phyloP scores from a whole-genome alignment of 2,797 vertebrate genomes.

The Phalloptychus januarius region DNA sequence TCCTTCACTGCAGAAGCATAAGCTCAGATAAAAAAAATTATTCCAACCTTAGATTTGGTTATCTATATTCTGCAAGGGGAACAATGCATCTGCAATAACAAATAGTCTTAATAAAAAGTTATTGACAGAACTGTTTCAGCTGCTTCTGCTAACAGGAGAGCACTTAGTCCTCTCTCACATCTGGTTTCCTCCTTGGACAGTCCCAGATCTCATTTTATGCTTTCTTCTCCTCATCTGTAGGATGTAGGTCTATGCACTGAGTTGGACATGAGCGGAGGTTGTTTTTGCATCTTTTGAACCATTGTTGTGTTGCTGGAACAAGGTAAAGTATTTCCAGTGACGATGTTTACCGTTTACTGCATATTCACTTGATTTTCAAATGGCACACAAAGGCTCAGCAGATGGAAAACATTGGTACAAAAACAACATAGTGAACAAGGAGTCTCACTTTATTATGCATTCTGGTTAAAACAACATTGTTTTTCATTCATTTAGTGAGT shows the following conservation, averaged over 20 bases:
- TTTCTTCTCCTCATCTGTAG: not conserved
- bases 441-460: too few relatives aligned
- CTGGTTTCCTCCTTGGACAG: not conserved
- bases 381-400: not conserved
- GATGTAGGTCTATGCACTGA: not conserved
- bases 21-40: not conserved
- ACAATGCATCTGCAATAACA: not conserved
- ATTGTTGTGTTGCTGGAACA: not conserved
- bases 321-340: not conserved
- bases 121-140: not conserved
- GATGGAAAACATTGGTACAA: not conserved
- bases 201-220: not conserved
- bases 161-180: not conserved
- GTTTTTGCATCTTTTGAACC: not conserved
- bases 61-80: not conserved
- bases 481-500: too few relatives aligned
- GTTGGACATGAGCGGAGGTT: not conserved
- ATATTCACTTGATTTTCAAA: not conserved
- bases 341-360: not conserved
- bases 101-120: not conserved
- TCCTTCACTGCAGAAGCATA: not conserved
- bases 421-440: not conserved
- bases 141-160: not conserved
- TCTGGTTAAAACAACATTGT: too few relatives aligned
- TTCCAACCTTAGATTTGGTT: not conserved